phyloP scores from a whole-genome alignment of 2,797 vertebrate species.

The Schizopygopsis malacanthus region DNA sequence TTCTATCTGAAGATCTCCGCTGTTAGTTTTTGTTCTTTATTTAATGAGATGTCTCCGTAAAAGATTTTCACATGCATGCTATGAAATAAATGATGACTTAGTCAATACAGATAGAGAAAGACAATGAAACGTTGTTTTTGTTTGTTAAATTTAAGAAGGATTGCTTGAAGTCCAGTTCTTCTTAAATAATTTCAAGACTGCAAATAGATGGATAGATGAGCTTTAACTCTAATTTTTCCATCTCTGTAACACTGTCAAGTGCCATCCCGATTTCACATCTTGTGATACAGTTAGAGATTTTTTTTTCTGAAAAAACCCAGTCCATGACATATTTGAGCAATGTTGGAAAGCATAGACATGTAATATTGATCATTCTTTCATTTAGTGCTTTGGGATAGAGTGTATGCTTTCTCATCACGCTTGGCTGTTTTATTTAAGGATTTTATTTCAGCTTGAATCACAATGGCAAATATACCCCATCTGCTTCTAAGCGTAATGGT shows the following conservation, averaged over 20 bases:
- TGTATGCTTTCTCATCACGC: not conserved
- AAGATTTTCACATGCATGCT: not conserved
- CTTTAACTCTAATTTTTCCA: not conserved
- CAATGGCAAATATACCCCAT: not conserved
- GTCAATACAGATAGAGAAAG: constrained; percentile 13
- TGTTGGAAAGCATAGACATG: not conserved
- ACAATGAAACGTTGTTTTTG: not conserved
- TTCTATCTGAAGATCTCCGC: constrained; percentile 13
- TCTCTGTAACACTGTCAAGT: not conserved
- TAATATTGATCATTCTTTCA: constrained; percentile 3
- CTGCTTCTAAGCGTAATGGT: not conserved
- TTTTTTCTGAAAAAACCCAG: not conserved
- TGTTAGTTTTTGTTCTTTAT: constrained; percentile 28
- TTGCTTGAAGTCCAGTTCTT: not conserved
- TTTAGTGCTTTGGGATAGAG: not conserved
- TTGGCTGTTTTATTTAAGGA: not conserved
- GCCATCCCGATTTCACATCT: not conserved
- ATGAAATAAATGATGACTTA: constrained; percentile 16
- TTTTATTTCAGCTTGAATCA: not conserved
- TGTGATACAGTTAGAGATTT: not conserved
- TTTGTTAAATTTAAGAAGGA: not conserved
- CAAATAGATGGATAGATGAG: not conserved
- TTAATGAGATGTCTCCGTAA: constrained; percentile 11
- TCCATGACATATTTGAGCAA: not conserved
- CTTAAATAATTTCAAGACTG: not conserved